Percentiles rank a stretch among this genome's conserved stretches.
These are phyloP conservation scores for Budorcas taxicolor DNA, from an alignment of 2,113 vertebrate species.

Conservation along the genomic window DNA sequence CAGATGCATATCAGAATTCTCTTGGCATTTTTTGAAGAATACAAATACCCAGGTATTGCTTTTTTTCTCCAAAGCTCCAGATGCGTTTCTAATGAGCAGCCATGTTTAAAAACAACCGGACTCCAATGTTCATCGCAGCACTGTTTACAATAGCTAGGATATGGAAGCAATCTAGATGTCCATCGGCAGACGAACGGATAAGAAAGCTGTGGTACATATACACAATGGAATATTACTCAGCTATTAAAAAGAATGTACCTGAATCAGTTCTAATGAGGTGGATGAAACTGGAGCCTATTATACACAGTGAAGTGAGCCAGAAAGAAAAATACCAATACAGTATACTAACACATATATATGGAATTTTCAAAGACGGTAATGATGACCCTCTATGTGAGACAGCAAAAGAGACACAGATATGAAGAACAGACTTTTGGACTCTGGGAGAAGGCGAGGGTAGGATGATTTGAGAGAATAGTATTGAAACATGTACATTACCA, in stretches of 20 bases:
- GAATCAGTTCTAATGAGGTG: not conserved
- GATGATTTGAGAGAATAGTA: not conserved
- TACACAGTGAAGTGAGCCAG: not conserved
- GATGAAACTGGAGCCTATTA: not conserved
- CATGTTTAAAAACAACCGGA: not conserved
- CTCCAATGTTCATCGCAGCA: not conserved
- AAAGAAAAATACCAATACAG: not conserved
- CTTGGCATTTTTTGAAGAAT: not conserved
- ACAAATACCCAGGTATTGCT: not conserved
- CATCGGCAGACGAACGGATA: accelerated
- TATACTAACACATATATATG: not conserved
- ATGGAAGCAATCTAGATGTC: not conserved
- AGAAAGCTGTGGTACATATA: not conserved
- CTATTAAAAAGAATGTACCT: not conserved
- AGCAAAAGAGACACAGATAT: not conserved
- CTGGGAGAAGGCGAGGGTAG: not conserved
- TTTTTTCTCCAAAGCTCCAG: not conserved
- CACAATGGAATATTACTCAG: not conserved
- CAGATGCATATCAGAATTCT: not conserved
- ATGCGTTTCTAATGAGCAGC: not conserved
- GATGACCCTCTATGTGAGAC: not conserved
- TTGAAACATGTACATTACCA: not conserved
- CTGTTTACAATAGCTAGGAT: not conserved
- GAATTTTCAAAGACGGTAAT: not conserved
- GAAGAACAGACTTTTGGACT: not conserved